Evolutionary conservation across 2,113 vertebrate species (phyloP), one percentile per base, ranked within the genome.

Genomic region (Nothoprocta pentlandii): DNA sequence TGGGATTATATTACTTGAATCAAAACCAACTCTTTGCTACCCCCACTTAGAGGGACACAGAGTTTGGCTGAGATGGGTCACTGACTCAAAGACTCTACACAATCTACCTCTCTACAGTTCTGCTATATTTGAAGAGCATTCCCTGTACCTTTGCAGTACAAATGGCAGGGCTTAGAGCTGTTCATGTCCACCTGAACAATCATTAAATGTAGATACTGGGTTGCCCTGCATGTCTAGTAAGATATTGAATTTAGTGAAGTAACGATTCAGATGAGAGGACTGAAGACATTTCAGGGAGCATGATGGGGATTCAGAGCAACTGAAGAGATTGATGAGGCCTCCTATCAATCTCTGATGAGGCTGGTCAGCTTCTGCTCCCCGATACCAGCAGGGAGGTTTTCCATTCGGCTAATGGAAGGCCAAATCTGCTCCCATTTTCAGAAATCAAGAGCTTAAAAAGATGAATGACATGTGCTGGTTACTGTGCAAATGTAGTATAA

Each of bases 271-370:
- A 32, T 44, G 28, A 76, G 44, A 77, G 66, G 54, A 59, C 34
- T 39, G 54, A 68, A 77, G 66, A 44, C 2, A 1, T 36, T 36
- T 5, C 56, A 26, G 66, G 56, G 16, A 49, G 28, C 59, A 63
- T 25, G 30, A 59, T 42, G 75, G 30, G 47, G 62, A 15, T 32
- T 28, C 46, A n/a, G 11, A 63, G 26, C 54, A 22, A 13, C 0
- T 1, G 2, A 7, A 64, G 53, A 0, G 0, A 8, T 26, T 22
- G 5, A 28, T 41, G 32, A 39, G 62, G 42, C 25, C 39, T 51
- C 5, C 3, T 0, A 1, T 39, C 36, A 39, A 39, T 39, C 36
- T 39, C 36, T 39, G 36, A 39, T 39, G 36, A 39, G 36, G 36
- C 7, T 42, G 39, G 42, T 61, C 71, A 78, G 46, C 70, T 76